Base-by-base conservation (phyloP, 2,113 vertebrate species). In the Fregata magnificens region DNA sequence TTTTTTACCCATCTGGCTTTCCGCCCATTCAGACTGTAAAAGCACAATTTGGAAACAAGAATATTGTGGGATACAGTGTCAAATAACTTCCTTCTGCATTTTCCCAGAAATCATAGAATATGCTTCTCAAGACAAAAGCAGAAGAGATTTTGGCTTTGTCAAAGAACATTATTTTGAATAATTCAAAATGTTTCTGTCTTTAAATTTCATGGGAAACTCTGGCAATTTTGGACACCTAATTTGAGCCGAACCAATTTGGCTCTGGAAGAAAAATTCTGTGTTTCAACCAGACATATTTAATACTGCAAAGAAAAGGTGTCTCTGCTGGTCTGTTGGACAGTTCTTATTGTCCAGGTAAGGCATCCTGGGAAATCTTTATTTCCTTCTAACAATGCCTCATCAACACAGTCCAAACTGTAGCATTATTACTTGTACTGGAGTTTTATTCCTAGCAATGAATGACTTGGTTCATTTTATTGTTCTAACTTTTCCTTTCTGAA, bases 1-100 rank as follows among this genome's bases (percentile, higher is more conserved):
- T 52, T 73, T 74, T 77, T 49, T 22, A n/a, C 9, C 0, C 0
- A 9, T 44, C 18, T 73, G 4, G 1, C 56, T 69, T 8, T 66
- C 24, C 13, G 58, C 3, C 1, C 18, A 56, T 70, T 84, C 28
- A 85, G 28, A 74, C 5, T 53, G 11, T 34, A 90, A 82, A 66
- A 61, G 5, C 9, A 62, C 11, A 71, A 36, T 18, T 10, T 80
- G 13, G 15, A 89, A 71, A 67, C 12, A 49, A 7, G 25, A 76
- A 40, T 71, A 71, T 58, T 74, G 34, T 71, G 9, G 6, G 12
- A 78, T 20, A 63, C 4, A 53, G 3, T 86, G 44, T 72, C 11
- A 67, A 80, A 80, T 62, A 12, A 58, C 10, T 11, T 65, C 24
- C 16, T 83, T 65, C 28, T 83, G 86, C 1, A 32, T 86, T 83